Base-by-base conservation (phyloP, 2,797 vertebrate species). In the Anguilla anguilla region DNA sequence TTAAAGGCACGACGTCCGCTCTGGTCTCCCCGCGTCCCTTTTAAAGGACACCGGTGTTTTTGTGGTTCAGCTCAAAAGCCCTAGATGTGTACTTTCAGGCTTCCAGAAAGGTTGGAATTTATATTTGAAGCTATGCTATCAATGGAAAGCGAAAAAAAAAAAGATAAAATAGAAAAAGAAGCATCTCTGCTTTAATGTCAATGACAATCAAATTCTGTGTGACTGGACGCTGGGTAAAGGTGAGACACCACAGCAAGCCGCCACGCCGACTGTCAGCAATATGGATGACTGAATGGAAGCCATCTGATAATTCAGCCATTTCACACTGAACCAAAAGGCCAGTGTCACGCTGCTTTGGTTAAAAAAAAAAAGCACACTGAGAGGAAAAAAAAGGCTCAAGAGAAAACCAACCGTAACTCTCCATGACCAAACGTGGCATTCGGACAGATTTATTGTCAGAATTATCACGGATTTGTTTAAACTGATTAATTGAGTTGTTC, bases 391-490 rank as follows among this genome's bases (percentile, higher is more conserved):
- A 49, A 22, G 79, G n/a, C 79, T n/a, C 22, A 3, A 19, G 79
- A 82, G 79, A 51, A 51, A 82, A 51, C 9, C 9, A 82, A 51
- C 79, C 46, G 17, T n/a, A 51, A 51, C 79, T 9, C 19, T 46
- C 79, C 79, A n/a, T 51, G 79, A 51, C 9, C 51, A 90, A 90
- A 87, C 83, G 86, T 83, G 89, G 85, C 22, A 87, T 89, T 88
- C 92, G 93, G 92, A 94, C 94, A 93, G 93, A 95, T 93, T 93
- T 93, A 89, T 91, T 91, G 91, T 95, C 91, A 95, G 94, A 89
- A 91, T 94, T 94, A 92, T 89, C 85, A 91, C 89, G 87, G 92
- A 93, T 94, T 46, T 94, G 94, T 93, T 94, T 93, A 55, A 59
- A 95, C 93, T 92, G 91, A 94, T 94, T 93, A 91, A 88, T 39